Percentiles rank a stretch among this genome's conserved stretches.
These are phyloP conservation scores for Tyto alba DNA, from an alignment of 2,113 vertebrate genomes.

Conservation along the genomic window DNA sequence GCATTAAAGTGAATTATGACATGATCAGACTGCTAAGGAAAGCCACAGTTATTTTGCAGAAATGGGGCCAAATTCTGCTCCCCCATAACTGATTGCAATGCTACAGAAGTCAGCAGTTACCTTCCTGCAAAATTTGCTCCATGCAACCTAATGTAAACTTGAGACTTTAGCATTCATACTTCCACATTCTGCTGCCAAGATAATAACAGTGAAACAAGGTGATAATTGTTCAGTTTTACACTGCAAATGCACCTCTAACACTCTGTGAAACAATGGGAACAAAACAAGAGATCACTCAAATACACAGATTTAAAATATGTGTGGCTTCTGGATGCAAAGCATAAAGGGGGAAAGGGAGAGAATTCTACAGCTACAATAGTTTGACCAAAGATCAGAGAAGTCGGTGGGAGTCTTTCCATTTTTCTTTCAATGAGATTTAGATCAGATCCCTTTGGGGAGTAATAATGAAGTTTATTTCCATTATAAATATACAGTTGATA, in stretches of 20 bases:
- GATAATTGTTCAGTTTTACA: background rate
- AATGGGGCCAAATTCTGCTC: background rate
- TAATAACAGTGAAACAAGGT: background rate
- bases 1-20: constrained; percentile 52
- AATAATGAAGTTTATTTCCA: constrained; percentile 46
- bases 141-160: background rate
- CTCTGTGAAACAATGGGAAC: background rate
- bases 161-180: background rate
- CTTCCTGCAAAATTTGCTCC: background rate
- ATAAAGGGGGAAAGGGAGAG: background rate
- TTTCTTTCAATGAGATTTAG: constrained; percentile 41
- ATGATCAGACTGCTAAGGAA: constrained; percentile 45
- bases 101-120: background rate
- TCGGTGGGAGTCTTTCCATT: constrained; percentile 18
- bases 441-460: constrained; percentile 35
- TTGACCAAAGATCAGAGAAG: constrained; percentile 41
- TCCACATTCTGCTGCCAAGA: background rate
- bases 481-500: constrained; percentile 43
- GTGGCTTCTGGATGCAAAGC: background rate
- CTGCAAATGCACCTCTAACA: background rate
- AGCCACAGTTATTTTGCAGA: constrained; percentile 42
- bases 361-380: background rate
- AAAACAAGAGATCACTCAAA: background rate
- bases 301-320: background rate
- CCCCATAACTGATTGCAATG: background rate